These are phyloP conservation scores for Suncus etruscus DNA, from an alignment of 2,113 vertebrate genomes.

Conservation along the genomic window DNA sequence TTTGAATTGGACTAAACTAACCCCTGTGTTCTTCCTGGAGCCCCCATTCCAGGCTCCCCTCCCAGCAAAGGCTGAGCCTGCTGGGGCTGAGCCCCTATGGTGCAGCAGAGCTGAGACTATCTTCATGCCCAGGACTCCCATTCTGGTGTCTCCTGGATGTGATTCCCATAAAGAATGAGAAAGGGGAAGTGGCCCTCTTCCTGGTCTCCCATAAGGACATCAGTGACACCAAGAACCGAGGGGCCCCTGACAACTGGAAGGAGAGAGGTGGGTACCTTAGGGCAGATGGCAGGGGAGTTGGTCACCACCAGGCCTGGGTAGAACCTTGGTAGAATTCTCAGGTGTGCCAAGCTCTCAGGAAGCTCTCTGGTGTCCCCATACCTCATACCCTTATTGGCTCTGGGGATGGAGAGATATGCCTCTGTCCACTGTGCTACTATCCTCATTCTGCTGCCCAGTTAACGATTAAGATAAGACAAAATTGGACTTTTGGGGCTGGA, in stretches of 20 bases:
- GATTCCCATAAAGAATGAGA: conserved; percentile 96
- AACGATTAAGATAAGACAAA: not conserved
- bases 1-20: no score
- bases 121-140: conserved; percentile 88
- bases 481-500: not conserved
- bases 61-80: not conserved
- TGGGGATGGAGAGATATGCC: no score
- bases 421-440: no score
- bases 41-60: not conserved
- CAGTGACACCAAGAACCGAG: conserved; percentile 91
- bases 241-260: conserved; percentile 88
- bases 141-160: conserved; percentile 97
- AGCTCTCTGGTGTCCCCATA: not conserved
- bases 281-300: not conserved
- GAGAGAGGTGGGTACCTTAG: conserved; percentile 87
- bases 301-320: not conserved
- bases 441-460: no score
- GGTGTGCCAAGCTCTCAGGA: no score
- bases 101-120: conserved; percentile 45
- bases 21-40: not conserved
- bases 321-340: not conserved
- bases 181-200: conserved; percentile 94
- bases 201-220: conserved; percentile 96
- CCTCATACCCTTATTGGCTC: not conserved
- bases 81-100: not conserved